Base-by-base conservation (phyloP, 2,888 invertebrate genomes). In the Lasioglossum calceatum region DNA sequence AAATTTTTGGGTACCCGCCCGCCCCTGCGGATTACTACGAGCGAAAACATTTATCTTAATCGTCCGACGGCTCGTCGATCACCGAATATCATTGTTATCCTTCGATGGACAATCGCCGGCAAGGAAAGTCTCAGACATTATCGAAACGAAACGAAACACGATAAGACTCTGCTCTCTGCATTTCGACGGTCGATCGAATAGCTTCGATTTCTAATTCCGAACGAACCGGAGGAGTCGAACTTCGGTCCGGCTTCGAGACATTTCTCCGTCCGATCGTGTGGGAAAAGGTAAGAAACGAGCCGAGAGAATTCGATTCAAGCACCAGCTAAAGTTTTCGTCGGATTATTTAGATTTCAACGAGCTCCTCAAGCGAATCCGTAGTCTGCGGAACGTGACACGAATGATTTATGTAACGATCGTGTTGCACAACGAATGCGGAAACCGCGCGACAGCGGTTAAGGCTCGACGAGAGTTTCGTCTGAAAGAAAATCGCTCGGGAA, bases 321-420 rank as follows among this genome's bases (percentile, higher is more conserved):
- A 14, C 14, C n/a, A 1, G 27, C n/a, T 1, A 4, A 61, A 27
- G 14, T 12, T 61, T 27, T 14, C 61, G 61, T 14, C 12, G 12
- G 61, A 61, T 27, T 27, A 61, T 61, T 61, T 27, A 27, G 61
- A 61, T 27, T 27, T 61, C 5, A 14, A 61, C 27, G 27, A 61
- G 27, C 14, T 61, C 12, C 12, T 61, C n/a, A 5, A 70, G 73
- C 83, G 77, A 81, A 70, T 72, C 76, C 74, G 14, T 70, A 54
- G n/a, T 19, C 71, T 86, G 75, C 42, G 19, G 36, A 61, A 61
- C 27, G 27, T 61, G 81, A 81, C 73, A 61, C 67, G 79, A 82
- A 84, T 44, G 75, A 84, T 88, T 84, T 84, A 78, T 86, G 81
- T 79, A 86, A 83, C 74, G 77, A 83, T 14, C 47, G 16, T 77